These are phyloP conservation scores for Monopterus albus DNA, from an alignment of 2,113 vertebrate species.

Conservation along the genomic window DNA sequence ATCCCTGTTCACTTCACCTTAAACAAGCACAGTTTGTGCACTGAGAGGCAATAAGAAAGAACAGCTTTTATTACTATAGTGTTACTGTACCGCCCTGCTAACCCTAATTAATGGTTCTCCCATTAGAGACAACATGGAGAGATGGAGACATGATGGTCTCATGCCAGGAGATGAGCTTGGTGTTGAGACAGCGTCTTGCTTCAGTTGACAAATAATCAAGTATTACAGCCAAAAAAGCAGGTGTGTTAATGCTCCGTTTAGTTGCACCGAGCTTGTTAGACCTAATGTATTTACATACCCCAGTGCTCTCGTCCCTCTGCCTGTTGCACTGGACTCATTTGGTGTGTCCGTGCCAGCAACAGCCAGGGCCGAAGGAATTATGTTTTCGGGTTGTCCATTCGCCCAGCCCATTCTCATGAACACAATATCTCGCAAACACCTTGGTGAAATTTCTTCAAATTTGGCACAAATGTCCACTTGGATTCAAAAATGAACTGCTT, in stretches of 20 bases:
- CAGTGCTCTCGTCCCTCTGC: constrained; percentile 8
- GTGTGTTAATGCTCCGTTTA: constrained; percentile 19
- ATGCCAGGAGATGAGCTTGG: constrained; percentile 3
- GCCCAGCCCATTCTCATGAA: no score
- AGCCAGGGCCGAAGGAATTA: no score
- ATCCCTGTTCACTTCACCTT: background rate
- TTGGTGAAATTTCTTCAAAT: no score
- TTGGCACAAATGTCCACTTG: no score
- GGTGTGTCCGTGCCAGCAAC: no score
- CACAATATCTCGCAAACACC: no score
- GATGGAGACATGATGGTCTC: constrained; percentile 12
- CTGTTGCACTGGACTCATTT: background rate
- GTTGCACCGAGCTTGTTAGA: constrained; percentile 11
- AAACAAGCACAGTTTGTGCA: background rate
- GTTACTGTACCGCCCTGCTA: constrained; percentile 19
- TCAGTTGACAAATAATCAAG: constrained; percentile 56
- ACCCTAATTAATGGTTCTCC: constrained; percentile 34
- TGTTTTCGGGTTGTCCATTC: no score
- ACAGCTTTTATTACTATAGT: constrained; percentile 8
- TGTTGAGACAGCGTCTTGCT: constrained; percentile 26
- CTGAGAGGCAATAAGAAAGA: background rate
- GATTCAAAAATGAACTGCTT: no score
- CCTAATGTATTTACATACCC: constrained; percentile 38
- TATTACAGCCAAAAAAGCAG: constrained; percentile 46
- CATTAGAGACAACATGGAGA: background rate